Conservation (phyloP, 53 echinoderm and acorn worm species). For the Echinarachnius parma region DNA sequence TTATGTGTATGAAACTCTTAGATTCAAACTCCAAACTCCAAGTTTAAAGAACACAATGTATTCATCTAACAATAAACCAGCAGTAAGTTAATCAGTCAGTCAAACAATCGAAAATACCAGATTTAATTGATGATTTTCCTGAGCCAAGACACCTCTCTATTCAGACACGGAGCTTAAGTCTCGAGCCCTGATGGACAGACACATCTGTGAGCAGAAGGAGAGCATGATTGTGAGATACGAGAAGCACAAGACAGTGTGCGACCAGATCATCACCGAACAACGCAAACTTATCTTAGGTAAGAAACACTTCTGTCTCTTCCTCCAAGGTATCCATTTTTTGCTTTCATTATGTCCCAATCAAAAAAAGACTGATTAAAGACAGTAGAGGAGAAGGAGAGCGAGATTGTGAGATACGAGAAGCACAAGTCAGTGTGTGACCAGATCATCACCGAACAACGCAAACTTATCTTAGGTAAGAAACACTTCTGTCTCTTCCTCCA, state of each 20-base stretch:
- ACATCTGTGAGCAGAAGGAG: constrained; percentile 77
- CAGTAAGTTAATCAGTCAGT: no score
- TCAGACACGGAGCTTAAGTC: constrained; percentile 93
- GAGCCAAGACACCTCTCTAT: not conserved
- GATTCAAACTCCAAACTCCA: no score
- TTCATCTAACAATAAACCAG: no score
- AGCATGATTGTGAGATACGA: constrained; percentile 63
- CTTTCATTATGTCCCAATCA: no score
- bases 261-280: constrained; percentile 92
- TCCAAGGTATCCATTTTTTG: no score
- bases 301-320: no score
- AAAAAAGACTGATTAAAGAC: no score
- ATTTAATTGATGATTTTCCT: not conserved
- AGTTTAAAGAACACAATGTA: no score
- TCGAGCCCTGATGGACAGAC: constrained; percentile 75
- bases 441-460: constrained; percentile 86
- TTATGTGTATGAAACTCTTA: no score
- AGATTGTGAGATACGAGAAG: constrained; percentile 65
- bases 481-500: no score
- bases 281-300: constrained; percentile 67
- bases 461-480: constrained; percentile 65
- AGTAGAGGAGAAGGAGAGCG: constrained; percentile 73
- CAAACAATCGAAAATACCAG: not conserved
- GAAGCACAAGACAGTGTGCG: constrained; percentile 74
- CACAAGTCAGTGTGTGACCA: constrained; percentile 79